Evolutionary conservation across 2,113 vertebrate genomes (phyloP), one percentile per base, ranked within the genome.

Genomic region (Urocynchramus pylzowi): DNA sequence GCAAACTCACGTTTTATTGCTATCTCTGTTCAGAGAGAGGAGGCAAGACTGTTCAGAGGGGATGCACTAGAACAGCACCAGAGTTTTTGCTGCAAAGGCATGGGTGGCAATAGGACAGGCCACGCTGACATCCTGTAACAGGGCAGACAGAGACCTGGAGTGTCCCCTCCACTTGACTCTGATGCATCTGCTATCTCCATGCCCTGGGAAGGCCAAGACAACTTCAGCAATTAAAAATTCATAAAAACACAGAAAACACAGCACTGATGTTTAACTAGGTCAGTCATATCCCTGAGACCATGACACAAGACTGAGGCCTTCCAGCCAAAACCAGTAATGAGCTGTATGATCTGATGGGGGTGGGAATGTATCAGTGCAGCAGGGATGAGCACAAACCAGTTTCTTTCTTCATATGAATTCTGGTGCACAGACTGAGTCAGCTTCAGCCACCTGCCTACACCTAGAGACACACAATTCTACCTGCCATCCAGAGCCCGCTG

Each of bases 1-100:
- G 59, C n/a, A 89, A 93, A 81, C 87, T 95, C 95, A 92, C 61
- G 76, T 87, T 94, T 92, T 78, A 92, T 37, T 84, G 73, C 89
- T 94, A 89, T 70, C 52, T 89, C 76, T 87, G 65, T 80, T 91
- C 81, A 97, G 69, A 87, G 63, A 74, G 60, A 95, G 52, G 24
- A 94, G 61, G 56, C 54, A 93, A 90, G 71, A 92, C 42, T 91
- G 68, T 64, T 86, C 84, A 84, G 69, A 78, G 73, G 44, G 73
- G 80, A 74, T 82, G 81, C 69, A 79, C 80, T 90, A 93, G 33
- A 81, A 84, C 28, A 63, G 76, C 80, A 92, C 14, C 87, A 93
- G 65, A 78, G 52, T 26, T 84, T 95, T 81, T 84, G 91, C 80
- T 94, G 73, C 89, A 94, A 70, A 91, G 80, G 35, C 83, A 88